phyloP scores from a whole-genome alignment of 2,113 vertebrate species.

The human (Homo sapiens) region DNA sequence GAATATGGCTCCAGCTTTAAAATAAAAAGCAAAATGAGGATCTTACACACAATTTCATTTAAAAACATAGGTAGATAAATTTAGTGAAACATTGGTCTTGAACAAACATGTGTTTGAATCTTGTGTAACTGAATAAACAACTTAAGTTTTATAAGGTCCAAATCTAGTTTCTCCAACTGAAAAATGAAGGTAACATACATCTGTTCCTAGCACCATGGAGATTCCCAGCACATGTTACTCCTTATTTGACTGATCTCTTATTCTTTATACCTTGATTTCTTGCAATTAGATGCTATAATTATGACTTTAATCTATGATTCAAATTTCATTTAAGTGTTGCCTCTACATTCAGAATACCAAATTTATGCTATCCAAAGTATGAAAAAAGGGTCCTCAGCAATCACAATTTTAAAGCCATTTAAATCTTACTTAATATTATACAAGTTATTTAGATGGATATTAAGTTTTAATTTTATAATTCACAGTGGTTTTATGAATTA shows the following conservation, averaged over 20 bases:
- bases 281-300: background rate
- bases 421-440: background rate
- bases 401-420: background rate
- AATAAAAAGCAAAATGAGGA: background rate
- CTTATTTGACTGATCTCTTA: background rate
- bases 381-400: background rate
- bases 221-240: background rate
- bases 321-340: background rate
- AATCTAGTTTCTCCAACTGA: background rate
- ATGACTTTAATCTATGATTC: background rate
- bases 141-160: background rate
- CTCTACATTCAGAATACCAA: background rate
- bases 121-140: background rate
- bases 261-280: background rate
- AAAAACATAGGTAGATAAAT: background rate
- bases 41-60: background rate
- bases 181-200: background rate
- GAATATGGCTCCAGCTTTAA: background rate
- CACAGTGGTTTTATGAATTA: background rate
- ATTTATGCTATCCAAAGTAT: background rate
- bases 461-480: background rate
- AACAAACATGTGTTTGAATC: background rate
- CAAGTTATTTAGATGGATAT: background rate
- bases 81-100: background rate
- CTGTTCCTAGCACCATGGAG: background rate